Evolutionary conservation across 2,797 vertebrate species (phyloP), one percentile per base, ranked within the genome.

Genomic region (Gymnopithys bicolor): DNA sequence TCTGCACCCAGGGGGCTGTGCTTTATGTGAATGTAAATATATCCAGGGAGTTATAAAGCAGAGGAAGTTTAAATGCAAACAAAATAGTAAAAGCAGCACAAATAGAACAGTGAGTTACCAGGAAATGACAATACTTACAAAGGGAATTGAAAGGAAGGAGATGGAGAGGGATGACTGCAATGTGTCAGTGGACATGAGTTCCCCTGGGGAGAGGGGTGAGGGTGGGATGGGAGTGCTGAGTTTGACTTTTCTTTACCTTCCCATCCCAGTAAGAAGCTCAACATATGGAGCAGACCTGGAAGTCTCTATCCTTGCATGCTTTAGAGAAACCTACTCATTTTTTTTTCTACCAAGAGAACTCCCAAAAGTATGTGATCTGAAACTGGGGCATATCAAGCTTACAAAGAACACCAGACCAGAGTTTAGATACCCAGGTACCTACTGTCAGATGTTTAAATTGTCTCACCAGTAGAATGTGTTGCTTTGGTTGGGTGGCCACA

Each of bases 21-120:
- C 27, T 58, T 62, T 0, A 68, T 96, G 93, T 84, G 91, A 96
- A 94, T 70, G 46, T 95, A 96, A 93, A 96, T 96, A 95, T 39
- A 30, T 25, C n/a, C 87, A 74, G 74, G 75, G 64, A 87, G 55
- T 74, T 90, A 39, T 21, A 93, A 88, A 84, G 91, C 86, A 88
- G 63, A 94, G 91, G 95, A 97, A 94, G 71, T 90, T 93, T 74
- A 68, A 94, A 94, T 84, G 63, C 91, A 96, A 96, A 93, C 86
- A 95, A 82, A 68, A 84, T 51, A 67, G 85, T 91, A 83, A 90
- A 71, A 59, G 0, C 37, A 82, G 30, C 33, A 76, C 63, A 95
- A 90, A 81, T 32, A 90, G 45, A 41, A 60, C 4, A 7, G 76
- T 2, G 5, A 91, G 63, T 41, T 91, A 78, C 7, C 79, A 95